Base-by-base conservation (phyloP, 1,140 invertebrate genomes). In the Cydia amplana region DNA sequence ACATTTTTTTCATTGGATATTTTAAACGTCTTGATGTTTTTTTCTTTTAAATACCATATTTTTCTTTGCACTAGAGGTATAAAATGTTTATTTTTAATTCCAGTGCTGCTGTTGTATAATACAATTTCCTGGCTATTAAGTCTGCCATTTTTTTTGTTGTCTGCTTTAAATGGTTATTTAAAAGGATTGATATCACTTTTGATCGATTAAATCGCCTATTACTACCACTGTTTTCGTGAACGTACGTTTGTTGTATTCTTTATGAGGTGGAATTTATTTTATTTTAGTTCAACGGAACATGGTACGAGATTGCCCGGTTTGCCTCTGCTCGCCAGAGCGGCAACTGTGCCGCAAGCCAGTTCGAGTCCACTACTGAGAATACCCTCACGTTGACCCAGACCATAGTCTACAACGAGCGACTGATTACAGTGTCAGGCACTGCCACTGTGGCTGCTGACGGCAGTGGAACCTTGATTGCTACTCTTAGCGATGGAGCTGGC, bases 401-500 rank as follows among this genome's bases (percentile, higher is more conserved):
- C 32, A 70, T 70, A 32, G 18, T 70, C 1, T 70, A 70, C 65
- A 70, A 70, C 32, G 32, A 70, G 65, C 12, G 32, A 14, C 65
- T 70, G 28, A 70, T 36, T 10, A 40, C 32, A 14, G 65, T 70
- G 6, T 40, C 65, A 18, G 65, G 65, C 7, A 36, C 4, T 4
- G 65, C 32, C 16, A 70, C 65, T 9, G 6, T 70, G 5, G 28
- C 65, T 4, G 18, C 16, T 70, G 65, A 70, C 16, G 32, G 32
- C 32, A 36, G 28, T 70, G 65, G 65, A 18, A 40, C 90, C 12
- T 74, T 91, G 1, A 82, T 67, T 20, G 82, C 85, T 0, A 80
- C 49, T 20, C 77, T 89, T 4, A 82, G 73, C 4, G 73, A 77
- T 64, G 77, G 72, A 23, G 63, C 43, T 73, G 88, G 84, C 82